Percentiles rank a stretch among this genome's conserved stretches.
Evolutionary conservation across 1,140 invertebrate species (phyloP).

Genomic region (Bombus impatiens): DNA sequence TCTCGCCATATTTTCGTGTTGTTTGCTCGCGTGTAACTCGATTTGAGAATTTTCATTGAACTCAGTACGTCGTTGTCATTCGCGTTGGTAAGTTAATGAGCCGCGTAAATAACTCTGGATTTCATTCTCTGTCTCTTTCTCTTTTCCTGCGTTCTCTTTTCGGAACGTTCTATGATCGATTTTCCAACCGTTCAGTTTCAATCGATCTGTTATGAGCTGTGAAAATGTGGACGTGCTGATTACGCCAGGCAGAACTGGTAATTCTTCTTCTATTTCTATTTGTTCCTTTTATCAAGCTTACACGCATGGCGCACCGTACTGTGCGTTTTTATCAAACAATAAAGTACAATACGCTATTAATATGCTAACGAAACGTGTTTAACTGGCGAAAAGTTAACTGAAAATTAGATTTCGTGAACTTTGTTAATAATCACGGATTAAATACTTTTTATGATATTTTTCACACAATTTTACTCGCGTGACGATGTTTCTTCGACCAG

Average conservation of each 20-base stretch:
- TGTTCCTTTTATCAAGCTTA: not conserved
- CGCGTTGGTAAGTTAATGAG: constrained; percentile 1
- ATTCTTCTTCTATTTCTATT: not conserved
- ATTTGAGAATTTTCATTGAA: constrained; percentile 28
- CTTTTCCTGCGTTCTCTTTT: not conserved
- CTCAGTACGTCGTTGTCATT: constrained; percentile 35
- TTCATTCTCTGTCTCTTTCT: not conserved
- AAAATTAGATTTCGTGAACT: not conserved
- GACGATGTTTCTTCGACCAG: not conserved
- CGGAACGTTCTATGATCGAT: not conserved
- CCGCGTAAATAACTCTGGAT: not conserved
- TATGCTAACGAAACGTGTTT: not conserved
- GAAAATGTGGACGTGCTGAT: constrained; percentile 23
- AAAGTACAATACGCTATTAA: constrained; percentile 18
- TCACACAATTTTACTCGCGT: not conserved
- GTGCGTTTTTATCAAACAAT: not conserved
- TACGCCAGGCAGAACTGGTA: constrained; percentile 44
- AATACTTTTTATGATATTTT: not conserved
- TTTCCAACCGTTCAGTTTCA: not conserved
- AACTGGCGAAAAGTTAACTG: not conserved
- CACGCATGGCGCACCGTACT: not conserved
- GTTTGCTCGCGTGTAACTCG: constrained; percentile 25
- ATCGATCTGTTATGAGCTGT: constrained; percentile 34
- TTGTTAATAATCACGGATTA: not conserved
- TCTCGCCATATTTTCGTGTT: constrained; percentile 41